Evolutionary conservation across 2,888 invertebrate species (phyloP), one percentile per base, ranked within the genome.

Genomic region (Ormyrus nitidulus): DNA sequence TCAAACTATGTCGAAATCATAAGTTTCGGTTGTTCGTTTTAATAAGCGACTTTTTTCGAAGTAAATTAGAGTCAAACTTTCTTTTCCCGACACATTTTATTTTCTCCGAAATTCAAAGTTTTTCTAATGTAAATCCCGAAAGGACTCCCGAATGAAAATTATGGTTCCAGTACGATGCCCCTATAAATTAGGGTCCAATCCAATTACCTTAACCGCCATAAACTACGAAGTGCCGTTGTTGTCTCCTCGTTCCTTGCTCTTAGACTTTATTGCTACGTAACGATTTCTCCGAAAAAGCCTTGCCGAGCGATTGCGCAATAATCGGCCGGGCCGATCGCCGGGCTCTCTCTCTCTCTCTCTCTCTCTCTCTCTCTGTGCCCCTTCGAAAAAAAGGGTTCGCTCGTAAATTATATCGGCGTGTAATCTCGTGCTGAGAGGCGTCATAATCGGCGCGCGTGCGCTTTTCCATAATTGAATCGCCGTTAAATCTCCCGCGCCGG

Each of bases 201-300:
- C 68, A 53, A 68, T 70, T 70, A 70, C 13, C 13, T 10, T 19
- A 9, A 61, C 62, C n/a, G 69, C 81, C 72, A 84, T 83, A 83
- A 83, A 83, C 76, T 80, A 73, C 61, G 34, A 34, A 34, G 34
- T 61, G 70, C 72, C 62, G 58, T 64, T 46, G 54, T 48, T 49
- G 11, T 70, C 8, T n/a, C 61, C 70, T 70, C 68, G n/a, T 77
- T 61, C 65, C 70, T 74, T 44, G 34, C 62, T 49, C 13, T 83
- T 71, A 53, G 70, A 8, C 70, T 61, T 48, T 56, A 65, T 69
- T 77, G 80, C 77, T 80, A 76, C 64, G 68, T 68, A 66, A 75
- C 49, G 51, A 59, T 46, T 46, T 51, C 13, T 49, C 49, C 48
- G 62, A 77, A 80, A 77, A 76, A 56, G 58, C 73, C 70, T 61